Evolutionary conservation across 1,140 invertebrate genomes (phyloP).

Genomic region (Coptotermes formosanus): DNA sequence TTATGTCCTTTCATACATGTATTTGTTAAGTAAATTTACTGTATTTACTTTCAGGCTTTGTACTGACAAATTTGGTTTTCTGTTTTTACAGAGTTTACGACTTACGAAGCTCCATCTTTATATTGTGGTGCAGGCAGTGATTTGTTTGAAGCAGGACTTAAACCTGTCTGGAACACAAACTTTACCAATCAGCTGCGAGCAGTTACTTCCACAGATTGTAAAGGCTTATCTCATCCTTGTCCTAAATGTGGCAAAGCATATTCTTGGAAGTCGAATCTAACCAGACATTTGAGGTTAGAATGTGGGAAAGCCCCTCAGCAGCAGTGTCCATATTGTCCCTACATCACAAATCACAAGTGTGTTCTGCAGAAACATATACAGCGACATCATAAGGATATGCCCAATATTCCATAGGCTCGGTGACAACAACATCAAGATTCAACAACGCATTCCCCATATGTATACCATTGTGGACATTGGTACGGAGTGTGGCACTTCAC

Average conservation of each 20-base stretch:
- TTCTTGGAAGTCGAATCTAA: constrained; percentile 28
- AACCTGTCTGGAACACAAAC: not conserved
- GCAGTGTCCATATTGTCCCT: constrained; percentile 53
- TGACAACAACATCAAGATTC: no score
- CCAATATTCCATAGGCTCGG: not conserved
- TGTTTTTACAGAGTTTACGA: not conserved
- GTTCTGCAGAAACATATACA: constrained; percentile 31
- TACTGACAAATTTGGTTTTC: not conserved
- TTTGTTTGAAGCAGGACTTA: not conserved
- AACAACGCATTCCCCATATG: no score
- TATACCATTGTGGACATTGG: no score
- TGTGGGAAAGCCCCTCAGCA: constrained; percentile 54
- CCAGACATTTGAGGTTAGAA: constrained; percentile 48
- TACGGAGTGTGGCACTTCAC: no score
- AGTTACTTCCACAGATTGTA: not conserved
- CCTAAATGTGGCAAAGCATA: constrained; percentile 34
- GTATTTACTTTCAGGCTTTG: not conserved
- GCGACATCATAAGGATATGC: not conserved
- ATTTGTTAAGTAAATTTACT: not conserved
- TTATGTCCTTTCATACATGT: not conserved
- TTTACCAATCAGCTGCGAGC: not conserved
- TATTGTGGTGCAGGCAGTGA: not conserved
- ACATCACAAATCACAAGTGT: constrained; percentile 43
- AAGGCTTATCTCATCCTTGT: constrained; percentile 5
- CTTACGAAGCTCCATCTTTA: not conserved